These are phyloP conservation scores for Florisuga fusca DNA, from an alignment of 2,797 vertebrate species.

Conservation along the genomic window DNA sequence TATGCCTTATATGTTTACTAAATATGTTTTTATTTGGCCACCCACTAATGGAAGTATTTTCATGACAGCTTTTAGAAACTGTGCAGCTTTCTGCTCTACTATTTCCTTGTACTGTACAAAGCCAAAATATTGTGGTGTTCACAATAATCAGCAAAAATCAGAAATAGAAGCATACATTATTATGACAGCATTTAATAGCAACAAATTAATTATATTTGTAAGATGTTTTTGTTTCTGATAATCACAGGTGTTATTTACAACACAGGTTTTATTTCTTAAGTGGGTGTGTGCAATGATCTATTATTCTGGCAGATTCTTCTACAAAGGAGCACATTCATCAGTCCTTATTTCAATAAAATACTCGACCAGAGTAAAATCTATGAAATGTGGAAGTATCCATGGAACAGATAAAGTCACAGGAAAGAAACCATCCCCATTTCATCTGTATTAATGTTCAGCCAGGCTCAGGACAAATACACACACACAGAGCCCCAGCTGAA, in stretches of 20 bases:
- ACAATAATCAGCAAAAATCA: not conserved
- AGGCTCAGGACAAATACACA: not conserved
- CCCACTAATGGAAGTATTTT: constrained; percentile 29
- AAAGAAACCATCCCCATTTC: not conserved
- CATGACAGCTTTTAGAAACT: constrained; percentile 21
- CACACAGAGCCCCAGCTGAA: not conserved
- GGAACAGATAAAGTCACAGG: not conserved
- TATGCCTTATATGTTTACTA: constrained; percentile 27
- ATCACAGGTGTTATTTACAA: constrained; percentile 41
- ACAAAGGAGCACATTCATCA: not conserved
- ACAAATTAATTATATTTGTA: constrained; percentile 7
- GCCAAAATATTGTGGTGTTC: not conserved
- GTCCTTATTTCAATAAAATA: not conserved
- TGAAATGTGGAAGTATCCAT: not conserved
- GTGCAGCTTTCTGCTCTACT: not conserved
- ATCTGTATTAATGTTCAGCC: not conserved
- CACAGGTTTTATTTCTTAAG: not conserved
- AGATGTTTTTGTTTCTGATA: not conserved
- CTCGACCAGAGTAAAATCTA: not conserved
- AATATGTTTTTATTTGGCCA: constrained; percentile 29
- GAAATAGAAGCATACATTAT: not conserved
- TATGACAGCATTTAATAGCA: not conserved
- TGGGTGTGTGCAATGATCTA: not conserved
- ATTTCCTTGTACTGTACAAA: not conserved
- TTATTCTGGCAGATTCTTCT: not conserved